phyloP scores from a whole-genome alignment of 2,888 invertebrate species.

The Tubulanus polymorphus region DNA sequence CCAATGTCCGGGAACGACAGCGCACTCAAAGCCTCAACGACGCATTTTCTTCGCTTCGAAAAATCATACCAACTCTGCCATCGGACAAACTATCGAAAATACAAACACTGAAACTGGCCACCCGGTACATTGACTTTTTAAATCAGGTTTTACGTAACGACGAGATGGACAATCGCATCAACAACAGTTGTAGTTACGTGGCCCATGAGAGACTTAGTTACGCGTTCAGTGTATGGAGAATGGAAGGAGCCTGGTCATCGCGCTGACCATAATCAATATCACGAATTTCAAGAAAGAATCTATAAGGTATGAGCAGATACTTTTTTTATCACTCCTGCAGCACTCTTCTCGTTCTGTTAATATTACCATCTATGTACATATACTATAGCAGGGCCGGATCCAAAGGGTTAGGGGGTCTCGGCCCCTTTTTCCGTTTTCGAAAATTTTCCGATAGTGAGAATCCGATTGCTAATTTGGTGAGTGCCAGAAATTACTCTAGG shows the following conservation, averaged over 20 bases:
- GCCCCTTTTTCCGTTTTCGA: too few relatives aligned
- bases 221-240: constrained; percentile 94
- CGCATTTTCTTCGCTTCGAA: constrained; percentile 87
- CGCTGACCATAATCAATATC: too few relatives aligned
- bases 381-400: too few relatives aligned
- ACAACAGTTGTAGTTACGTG: constrained; percentile 62
- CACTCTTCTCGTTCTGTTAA: too few relatives aligned
- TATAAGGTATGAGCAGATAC: too few relatives aligned
- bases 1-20: constrained; percentile 77
- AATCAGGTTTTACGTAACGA: constrained; percentile 68
- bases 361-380: too few relatives aligned
- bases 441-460: too few relatives aligned
- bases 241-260: constrained; percentile 94
- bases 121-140: constrained; percentile 91
- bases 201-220: constrained; percentile 89
- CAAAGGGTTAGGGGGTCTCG: too few relatives aligned
- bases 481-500: too few relatives aligned
- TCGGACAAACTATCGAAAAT: constrained; percentile 98
- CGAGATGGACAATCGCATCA: constrained; percentile 29
- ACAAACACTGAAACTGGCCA: constrained; percentile 92
- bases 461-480: too few relatives aligned
- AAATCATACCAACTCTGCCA: constrained; percentile 95
- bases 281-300: too few relatives aligned
- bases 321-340: too few relatives aligned
- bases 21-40: constrained; percentile 59